phyloP scores from a whole-genome alignment of 2,797 vertebrate genomes.

The Pogoniulus pusillus region DNA sequence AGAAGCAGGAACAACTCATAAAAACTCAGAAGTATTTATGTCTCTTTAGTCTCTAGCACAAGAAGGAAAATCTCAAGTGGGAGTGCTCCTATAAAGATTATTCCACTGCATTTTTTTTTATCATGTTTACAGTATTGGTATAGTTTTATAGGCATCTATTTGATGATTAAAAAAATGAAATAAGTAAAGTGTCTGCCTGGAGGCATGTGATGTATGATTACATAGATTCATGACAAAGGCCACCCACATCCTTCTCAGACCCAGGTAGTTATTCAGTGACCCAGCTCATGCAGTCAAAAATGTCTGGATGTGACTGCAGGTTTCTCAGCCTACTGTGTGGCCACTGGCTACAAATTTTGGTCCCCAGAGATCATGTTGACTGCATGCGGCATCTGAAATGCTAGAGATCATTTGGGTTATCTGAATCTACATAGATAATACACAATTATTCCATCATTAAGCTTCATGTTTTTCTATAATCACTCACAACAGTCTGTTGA shows the following conservation, averaged over 20 bases:
- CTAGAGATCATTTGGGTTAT: neutral
- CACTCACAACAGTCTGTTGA: neutral
- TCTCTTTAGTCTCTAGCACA: neutral
- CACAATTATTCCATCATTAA: neutral
- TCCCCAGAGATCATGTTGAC: neutral
- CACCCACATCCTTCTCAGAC: slow-evolving; percentile 33
- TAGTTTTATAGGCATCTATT: neutral
- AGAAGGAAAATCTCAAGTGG: neutral
- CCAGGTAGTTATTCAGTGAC: neutral
- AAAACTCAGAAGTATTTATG: slow-evolving; percentile 26
- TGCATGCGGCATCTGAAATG: neutral
- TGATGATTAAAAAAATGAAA: neutral
- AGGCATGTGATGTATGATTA: slow-evolving; percentile 23
- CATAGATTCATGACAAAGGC: slow-evolving; percentile 36
- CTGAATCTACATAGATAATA: neutral
- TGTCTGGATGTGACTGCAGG: neutral
- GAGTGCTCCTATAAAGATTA: slow-evolving; percentile 4
- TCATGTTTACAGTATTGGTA: neutral
- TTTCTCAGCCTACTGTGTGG: neutral
- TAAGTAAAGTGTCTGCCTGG: neutral
- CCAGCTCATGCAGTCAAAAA: neutral
- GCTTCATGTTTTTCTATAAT: neutral
- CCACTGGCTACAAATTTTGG: neutral
- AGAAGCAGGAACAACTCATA: neutral
- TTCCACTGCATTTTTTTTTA: slow-evolving; percentile 6